Evolutionary conservation across 2,113 vertebrate genomes (phyloP).

Genomic region (Marmota flaviventris): DNA sequence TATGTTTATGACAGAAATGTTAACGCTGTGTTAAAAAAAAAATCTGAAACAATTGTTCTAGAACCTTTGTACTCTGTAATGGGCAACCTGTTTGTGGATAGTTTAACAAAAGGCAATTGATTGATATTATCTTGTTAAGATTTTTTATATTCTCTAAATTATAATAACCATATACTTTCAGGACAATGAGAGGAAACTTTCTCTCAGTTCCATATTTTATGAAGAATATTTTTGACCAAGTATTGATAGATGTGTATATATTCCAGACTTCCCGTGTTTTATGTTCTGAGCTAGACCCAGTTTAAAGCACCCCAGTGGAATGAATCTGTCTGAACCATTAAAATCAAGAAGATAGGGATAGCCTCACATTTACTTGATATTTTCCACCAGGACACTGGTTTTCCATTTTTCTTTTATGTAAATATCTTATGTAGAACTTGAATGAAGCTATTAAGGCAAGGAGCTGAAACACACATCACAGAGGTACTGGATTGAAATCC

Average conservation of each 20-base stretch:
- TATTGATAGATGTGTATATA: background rate
- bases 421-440: slow-evolving; percentile 24
- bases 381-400: background rate
- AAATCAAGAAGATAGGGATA: background rate
- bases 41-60: slow-evolving; percentile 5
- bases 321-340: slow-evolving; percentile 13
- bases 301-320: background rate
- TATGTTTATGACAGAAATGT: background rate
- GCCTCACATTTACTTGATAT: slow-evolving; percentile 35
- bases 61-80: background rate
- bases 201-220: background rate
- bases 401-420: slow-evolving; percentile 31
- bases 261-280: background rate
- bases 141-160: slow-evolving; percentile 14
- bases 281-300: background rate
- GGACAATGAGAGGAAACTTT: background rate
- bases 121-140: background rate
- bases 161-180: background rate
- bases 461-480: background rate
- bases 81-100: background rate
- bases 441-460: slow-evolving; percentile 43
- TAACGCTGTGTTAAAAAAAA: background rate
- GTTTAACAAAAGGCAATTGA: background rate
- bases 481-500: slow-evolving; percentile 50
- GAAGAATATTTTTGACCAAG: background rate